A percentile compares a stretch with the other conserved stretches of the same genome.
phyloP scores from a whole-genome alignment of 2,888 invertebrate genomes.

The Brachylomia viminalis region DNA sequence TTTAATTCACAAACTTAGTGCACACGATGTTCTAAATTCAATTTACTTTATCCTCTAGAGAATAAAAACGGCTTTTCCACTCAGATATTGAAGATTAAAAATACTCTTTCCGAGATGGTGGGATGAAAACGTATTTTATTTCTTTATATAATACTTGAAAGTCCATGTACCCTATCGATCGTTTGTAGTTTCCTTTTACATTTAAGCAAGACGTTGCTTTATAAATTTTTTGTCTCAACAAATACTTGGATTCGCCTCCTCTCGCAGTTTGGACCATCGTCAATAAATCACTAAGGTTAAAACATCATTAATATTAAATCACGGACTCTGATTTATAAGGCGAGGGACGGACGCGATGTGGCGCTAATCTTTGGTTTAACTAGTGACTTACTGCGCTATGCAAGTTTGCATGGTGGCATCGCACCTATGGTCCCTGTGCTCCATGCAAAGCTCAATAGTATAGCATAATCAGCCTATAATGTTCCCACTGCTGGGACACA shows the following conservation, averaged over 20 bases:
- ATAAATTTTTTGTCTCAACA: background rate
- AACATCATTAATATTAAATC: conserved; percentile 91
- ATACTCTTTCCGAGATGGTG: too few species aligned
- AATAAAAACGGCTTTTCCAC: too few species aligned
- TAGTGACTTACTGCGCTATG: conserved; percentile 61
- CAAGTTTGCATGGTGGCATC: conserved; percentile 19
- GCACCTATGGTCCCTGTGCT: conserved; percentile 16
- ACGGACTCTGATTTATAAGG: conserved; percentile 83
- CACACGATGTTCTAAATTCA: too few species aligned
- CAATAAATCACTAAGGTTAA: conserved; percentile 90
- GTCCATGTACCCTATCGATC: background rate
- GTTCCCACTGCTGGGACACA: background rate
- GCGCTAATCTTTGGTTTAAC: conserved; percentile 68
- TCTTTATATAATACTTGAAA: background rate
- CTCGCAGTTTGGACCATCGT: conserved; percentile 67
- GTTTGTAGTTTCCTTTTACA: background rate
- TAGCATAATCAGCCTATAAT: background rate
- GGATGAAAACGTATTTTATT: too few species aligned
- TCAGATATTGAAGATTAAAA: too few species aligned
- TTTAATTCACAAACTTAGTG: too few species aligned
- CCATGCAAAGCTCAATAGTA: background rate
- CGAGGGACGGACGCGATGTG: conserved; percentile 74
- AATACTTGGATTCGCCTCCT: conserved; percentile 17
- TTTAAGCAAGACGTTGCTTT: background rate
- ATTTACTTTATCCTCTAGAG: too few species aligned